Base-by-base conservation (phyloP, 2,888 invertebrate genomes). In the Orthosia incerta region DNA sequence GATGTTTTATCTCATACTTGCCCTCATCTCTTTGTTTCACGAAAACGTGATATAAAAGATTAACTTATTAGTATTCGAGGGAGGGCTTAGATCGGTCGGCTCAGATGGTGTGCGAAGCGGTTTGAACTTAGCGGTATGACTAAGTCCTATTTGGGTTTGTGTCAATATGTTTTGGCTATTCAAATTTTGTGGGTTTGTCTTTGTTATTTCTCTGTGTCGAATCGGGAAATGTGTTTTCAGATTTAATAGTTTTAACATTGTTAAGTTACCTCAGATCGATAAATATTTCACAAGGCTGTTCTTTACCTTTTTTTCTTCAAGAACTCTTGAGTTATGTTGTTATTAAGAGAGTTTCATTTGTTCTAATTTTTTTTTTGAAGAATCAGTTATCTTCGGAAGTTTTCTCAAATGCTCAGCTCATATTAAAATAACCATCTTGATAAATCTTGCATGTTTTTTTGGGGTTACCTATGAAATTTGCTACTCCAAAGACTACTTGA, bases 31-130 rank as follows among this genome's bases (percentile, higher is more conserved):
- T 95, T 95, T 95, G 96, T 96, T 95, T 95, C 93, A 94, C 92
- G 93, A 94, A 93, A 94, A 94, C 93, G 93, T 93, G 94, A 95
- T 95, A 94, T 95, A 95, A 95, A 95, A 96, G 95, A 95, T 96
- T 95, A 95, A 94, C 94, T 95, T 94, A 95, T 96, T 96, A 96
- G 95, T 96, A 96, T 96, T 95, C 96, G 88, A 89, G 89, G 84
- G 91, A 91, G 91, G 84, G 80, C 74, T 65, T 84, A 92, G 92
- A 92, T 93, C 89, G 90, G 92, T 90, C 89, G 89, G 90, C 89
- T 88, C 88, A 89, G 89, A 90, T 93, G 94, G 92, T 91, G 92
- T 91, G 91, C 89, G 90, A 77, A 84, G 76, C 86, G 85, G 83
- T 86, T 86, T 84, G 72, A 74, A 86, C 73, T 84, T 83, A 84